Conservation (phyloP, 2,797 vertebrate genomes). For the Delichon dasypus region DNA sequence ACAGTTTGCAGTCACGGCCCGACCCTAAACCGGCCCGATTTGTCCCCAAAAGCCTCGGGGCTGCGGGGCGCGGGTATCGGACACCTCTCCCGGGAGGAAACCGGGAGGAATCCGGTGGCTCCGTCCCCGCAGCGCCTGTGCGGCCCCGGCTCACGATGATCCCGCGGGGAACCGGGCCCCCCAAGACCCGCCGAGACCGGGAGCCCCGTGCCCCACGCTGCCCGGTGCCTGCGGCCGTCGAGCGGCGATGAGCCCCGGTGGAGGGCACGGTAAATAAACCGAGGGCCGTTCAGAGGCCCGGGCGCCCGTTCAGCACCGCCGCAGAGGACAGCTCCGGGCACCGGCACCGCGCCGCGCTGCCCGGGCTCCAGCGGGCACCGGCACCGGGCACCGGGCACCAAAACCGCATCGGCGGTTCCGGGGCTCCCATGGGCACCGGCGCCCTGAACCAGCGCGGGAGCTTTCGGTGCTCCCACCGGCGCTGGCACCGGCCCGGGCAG, state of each 20-base stretch:
- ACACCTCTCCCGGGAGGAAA: neutral
- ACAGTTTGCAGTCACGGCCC: neutral
- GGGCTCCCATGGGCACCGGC: neutral
- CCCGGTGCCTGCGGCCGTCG: neutral
- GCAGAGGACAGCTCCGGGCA: constrained; percentile 13
- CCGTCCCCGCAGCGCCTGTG: neutral
- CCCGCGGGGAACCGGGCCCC: neutral
- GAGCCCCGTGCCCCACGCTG: neutral
- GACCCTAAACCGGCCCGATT: neutral
- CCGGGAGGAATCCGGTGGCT: neutral
- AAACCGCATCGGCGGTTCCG: neutral
- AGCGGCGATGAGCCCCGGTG: neutral
- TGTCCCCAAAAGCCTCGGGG: neutral
- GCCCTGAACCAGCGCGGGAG: neutral
- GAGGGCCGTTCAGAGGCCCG: neutral
- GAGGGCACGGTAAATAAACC: neutral
- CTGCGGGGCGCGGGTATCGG: too few relatives aligned
- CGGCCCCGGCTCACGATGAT: too few relatives aligned
- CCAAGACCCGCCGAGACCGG: too few relatives aligned
- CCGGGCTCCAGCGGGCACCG: neutral
- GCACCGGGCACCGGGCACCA: neutral
- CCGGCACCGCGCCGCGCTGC: neutral
- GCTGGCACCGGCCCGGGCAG: neutral
- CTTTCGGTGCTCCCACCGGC: neutral
- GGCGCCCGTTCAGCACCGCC: neutral